phyloP scores from a whole-genome alignment of 2,888 invertebrate species.

The Tachina lurida region DNA sequence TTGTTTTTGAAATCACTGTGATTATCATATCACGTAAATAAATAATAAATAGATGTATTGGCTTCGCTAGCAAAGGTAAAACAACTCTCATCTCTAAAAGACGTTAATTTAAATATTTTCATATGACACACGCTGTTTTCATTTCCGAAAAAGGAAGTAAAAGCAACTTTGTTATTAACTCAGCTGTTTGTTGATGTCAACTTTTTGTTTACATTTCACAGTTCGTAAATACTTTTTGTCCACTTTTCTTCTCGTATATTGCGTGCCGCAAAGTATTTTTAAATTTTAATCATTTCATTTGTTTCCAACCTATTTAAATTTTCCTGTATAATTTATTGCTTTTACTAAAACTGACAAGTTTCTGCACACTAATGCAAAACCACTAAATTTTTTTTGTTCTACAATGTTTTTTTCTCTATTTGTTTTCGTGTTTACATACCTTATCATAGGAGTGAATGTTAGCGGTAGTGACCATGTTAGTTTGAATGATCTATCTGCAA shows the following conservation, averaged over 20 bases:
- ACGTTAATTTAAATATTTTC: not conserved
- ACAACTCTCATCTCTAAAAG: constrained; percentile 1
- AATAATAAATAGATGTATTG: too few relatives aligned
- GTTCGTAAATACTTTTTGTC: constrained; percentile 20
- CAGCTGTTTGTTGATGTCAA: constrained; percentile 26
- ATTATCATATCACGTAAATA: too few relatives aligned
- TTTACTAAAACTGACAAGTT: constrained; percentile 74
- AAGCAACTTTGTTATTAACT: too few relatives aligned
- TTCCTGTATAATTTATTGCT: constrained; percentile 34
- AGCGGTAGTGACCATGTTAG: constrained; percentile 7
- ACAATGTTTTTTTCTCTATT: constrained; percentile 49
- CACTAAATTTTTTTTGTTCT: constrained; percentile 67
- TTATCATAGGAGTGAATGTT: constrained; percentile 37
- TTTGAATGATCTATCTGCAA: not conserved
- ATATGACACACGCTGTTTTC: constrained; percentile 4
- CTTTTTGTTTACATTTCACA: constrained; percentile 63
- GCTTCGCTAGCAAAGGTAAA: not conserved
- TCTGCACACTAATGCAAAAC: constrained; percentile 73
- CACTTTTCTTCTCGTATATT: not conserved
- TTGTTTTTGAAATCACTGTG: too few relatives aligned
- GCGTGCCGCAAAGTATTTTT: not conserved
- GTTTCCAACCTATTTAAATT: constrained; percentile 70
- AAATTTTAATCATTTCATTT: constrained; percentile 65
- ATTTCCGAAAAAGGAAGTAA: not conserved
- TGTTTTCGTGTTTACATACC: constrained; percentile 54